phyloP scores from a whole-genome alignment of 2,888 invertebrate species.

The Chrysolina americana region DNA sequence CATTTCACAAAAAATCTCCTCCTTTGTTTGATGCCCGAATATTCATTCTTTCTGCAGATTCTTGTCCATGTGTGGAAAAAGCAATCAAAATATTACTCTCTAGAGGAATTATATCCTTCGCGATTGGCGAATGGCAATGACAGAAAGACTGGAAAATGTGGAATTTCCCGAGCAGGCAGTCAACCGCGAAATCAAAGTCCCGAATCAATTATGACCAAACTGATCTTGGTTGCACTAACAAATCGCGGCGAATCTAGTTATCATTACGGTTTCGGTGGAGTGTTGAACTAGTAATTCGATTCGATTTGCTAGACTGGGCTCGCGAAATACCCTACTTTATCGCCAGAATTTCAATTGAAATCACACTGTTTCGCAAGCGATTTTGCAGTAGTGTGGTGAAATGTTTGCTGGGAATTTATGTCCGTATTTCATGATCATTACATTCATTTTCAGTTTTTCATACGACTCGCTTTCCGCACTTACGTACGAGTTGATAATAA shows the following conservation, averaged over 20 bases:
- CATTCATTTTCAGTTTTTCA: too few relatives aligned
- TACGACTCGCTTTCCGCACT: too few relatives aligned
- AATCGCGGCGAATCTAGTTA: neutral
- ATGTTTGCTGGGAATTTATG: too few relatives aligned
- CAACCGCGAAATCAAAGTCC: slow-evolving; percentile 9
- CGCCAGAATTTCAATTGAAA: neutral
- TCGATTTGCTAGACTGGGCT: slow-evolving; percentile 2
- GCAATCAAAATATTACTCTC: too few relatives aligned
- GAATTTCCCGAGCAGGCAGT: neutral
- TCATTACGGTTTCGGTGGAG: neutral
- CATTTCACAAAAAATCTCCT: too few relatives aligned
- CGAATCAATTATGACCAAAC: slow-evolving; percentile 2
- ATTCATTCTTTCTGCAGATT: too few relatives aligned
- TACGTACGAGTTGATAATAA: too few relatives aligned
- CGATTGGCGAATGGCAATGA: neutral
- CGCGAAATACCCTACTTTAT: neutral
- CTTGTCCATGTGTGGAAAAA: too few relatives aligned
- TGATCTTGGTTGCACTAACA: slow-evolving; percentile 8
- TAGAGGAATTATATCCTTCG: neutral
- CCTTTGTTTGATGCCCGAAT: too few relatives aligned
- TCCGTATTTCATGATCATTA: too few relatives aligned
- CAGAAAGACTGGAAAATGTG: neutral
- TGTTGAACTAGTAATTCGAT: slow-evolving; percentile 9
- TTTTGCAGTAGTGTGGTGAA: too few relatives aligned
- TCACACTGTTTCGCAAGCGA: neutral